phyloP scores from a whole-genome alignment of 1,140 invertebrate species.

The Drosophila ogumai region DNA sequence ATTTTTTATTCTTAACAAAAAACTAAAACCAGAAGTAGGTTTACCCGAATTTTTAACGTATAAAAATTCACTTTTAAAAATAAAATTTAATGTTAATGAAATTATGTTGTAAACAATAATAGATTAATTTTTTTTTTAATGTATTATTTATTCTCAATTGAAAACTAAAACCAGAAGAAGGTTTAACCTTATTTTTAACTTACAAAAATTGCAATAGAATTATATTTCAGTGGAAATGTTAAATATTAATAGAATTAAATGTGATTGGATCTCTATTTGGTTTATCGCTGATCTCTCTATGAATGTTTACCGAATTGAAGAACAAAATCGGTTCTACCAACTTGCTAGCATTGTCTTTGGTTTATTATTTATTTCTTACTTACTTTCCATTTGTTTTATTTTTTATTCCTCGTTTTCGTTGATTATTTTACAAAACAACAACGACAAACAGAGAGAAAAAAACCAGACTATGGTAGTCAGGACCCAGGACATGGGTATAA shows the following conservation, averaged over 20 bases:
- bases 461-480: constrained; percentile 25
- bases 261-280: neutral
- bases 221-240: no score
- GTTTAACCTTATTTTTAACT: accelerated
- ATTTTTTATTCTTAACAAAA: neutral
- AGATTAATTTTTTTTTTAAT: no score
- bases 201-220: neutral
- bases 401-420: constrained; percentile 60
- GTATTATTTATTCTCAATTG: neutral
- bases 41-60: neutral
- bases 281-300: constrained; percentile 10
- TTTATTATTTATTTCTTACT: constrained; percentile 68
- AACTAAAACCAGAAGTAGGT: neutral
- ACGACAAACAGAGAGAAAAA: constrained; percentile 44
- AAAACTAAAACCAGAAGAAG: neutral
- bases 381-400: constrained; percentile 8
- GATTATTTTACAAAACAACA: constrained; percentile 69
- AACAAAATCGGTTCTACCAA: neutral
- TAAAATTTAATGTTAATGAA: no score
- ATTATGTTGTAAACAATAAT: no score
- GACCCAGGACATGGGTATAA: constrained; percentile 10
- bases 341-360: constrained; percentile 48
- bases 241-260: neutral
- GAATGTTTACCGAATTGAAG: constrained; percentile 15
- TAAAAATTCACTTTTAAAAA: neutral